Percentiles rank a stretch among this genome's conserved stretches.
Conservation (phyloP, 2,113 vertebrate species). For the Diphyllodes magnificus region DNA sequence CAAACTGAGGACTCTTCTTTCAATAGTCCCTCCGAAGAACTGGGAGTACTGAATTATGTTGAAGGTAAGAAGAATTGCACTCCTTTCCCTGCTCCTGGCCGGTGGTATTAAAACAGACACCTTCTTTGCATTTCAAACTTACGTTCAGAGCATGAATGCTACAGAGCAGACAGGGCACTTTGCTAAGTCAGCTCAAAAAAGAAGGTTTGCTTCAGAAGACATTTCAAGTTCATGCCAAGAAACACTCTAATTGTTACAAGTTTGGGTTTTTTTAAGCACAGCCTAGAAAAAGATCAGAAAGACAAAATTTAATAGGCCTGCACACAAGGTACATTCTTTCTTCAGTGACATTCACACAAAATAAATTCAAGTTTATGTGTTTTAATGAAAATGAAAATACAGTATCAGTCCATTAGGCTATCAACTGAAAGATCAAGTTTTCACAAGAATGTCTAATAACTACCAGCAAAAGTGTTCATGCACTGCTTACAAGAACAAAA, state of each 20-base stretch:
- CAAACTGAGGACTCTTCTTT: not conserved
- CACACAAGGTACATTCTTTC: not conserved
- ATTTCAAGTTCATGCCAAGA: not conserved
- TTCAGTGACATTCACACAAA: not conserved
- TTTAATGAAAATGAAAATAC: not conserved
- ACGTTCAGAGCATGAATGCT: not conserved
- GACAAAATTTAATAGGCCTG: not conserved
- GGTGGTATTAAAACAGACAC: not conserved
- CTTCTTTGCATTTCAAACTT: not conserved
- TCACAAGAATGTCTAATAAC: not conserved
- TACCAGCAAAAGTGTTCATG: not conserved
- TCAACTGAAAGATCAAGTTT: not conserved
- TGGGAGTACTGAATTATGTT: not conserved
- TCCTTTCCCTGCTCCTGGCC: not conserved
- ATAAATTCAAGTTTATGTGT: not conserved
- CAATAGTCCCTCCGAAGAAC: not conserved
- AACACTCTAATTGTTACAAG: not conserved
- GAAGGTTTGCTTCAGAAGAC: not conserved
- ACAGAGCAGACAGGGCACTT: not conserved
- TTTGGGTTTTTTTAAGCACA: not conserved
- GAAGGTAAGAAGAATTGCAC: not conserved
- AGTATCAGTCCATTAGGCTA: not conserved
- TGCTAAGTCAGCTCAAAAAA: not conserved
- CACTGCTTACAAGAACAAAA: not conserved
- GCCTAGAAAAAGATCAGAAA: not conserved